Percentiles rank a stretch among this genome's conserved stretches.
phyloP scores from a whole-genome alignment of 1,140 invertebrate species.

The Temnothorax nylanderi region DNA sequence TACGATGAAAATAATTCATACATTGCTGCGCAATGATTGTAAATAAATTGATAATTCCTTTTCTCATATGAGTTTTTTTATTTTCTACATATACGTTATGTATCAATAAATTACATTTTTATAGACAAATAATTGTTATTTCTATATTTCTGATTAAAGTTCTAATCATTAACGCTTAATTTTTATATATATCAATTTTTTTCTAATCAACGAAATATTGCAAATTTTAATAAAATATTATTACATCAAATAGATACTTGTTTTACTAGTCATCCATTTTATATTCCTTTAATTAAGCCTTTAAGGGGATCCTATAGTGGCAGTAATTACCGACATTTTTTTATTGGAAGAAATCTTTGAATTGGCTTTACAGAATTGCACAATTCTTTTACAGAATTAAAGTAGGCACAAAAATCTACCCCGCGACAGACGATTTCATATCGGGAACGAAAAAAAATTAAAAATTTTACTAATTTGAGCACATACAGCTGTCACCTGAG shows the following conservation, averaged over 20 bases:
- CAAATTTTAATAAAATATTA: not conserved
- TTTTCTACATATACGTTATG: not conserved
- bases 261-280: not conserved
- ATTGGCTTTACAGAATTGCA: no score
- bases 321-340: no score
- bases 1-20: not conserved
- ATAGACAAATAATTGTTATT: not conserved
- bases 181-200: not conserved
- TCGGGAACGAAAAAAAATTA: no score
- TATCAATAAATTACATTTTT: slow-evolving; percentile 9
- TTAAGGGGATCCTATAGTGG: no score
- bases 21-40: not conserved
- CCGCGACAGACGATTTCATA: no score
- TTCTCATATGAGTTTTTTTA: not conserved
- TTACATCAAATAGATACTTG: not conserved
- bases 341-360: no score
- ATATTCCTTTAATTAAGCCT: not conserved
- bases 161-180: not conserved
- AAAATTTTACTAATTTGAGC: no score
- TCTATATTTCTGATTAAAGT: not conserved
- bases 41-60: slow-evolving; percentile 5
- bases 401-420: no score
- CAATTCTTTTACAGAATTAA: no score
- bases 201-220: not conserved
- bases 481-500: no score